Percentiles rank a stretch among this genome's conserved stretches.
Conservation (phyloP, 2,797 vertebrate genomes). For the Neostethus bicornis region DNA sequence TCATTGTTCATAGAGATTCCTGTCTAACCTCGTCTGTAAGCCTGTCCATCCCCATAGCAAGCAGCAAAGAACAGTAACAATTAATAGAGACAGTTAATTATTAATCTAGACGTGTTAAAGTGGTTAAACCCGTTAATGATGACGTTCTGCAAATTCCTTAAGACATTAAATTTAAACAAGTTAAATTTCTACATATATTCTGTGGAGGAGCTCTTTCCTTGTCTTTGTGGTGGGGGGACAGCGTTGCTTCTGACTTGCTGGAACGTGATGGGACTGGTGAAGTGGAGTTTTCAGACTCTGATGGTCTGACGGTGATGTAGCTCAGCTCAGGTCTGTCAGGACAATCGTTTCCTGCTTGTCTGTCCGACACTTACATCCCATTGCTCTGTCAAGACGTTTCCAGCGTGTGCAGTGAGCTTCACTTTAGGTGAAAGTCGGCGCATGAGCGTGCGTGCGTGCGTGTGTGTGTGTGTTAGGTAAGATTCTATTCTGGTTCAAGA, state of each 20-base stretch:
- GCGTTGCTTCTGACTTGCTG: conserved; percentile 23
- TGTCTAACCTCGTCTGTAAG: too few relatives aligned
- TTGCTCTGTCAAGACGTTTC: conserved; percentile 32
- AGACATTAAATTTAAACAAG: conserved; percentile 17
- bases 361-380: conserved; percentile 37
- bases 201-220: not conserved
- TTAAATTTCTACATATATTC: not conserved
- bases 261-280: conserved; percentile 39
- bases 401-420: conserved; percentile 47
- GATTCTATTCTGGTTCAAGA: too few relatives aligned
- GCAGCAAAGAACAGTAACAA: too few relatives aligned
- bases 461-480: too few relatives aligned
- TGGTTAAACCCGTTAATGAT: too few relatives aligned
- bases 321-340: conserved; percentile 44
- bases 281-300: conserved; percentile 35
- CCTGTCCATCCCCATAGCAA: too few relatives aligned
- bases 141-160: too few relatives aligned
- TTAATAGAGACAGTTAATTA: too few relatives aligned
- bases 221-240: conserved; percentile 4
- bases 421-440: conserved; percentile 21
- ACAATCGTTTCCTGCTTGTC: conserved; percentile 51
- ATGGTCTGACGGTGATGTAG: conserved; percentile 32
- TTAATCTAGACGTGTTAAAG: too few relatives aligned
- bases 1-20: too few relatives aligned
- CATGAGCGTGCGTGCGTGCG: conserved; percentile 7